Percentiles rank a stretch among this genome's conserved stretches.
These are phyloP conservation scores for Stenodera caucasica DNA, from an alignment of 2,888 invertebrate genomes.

Conservation along the genomic window DNA sequence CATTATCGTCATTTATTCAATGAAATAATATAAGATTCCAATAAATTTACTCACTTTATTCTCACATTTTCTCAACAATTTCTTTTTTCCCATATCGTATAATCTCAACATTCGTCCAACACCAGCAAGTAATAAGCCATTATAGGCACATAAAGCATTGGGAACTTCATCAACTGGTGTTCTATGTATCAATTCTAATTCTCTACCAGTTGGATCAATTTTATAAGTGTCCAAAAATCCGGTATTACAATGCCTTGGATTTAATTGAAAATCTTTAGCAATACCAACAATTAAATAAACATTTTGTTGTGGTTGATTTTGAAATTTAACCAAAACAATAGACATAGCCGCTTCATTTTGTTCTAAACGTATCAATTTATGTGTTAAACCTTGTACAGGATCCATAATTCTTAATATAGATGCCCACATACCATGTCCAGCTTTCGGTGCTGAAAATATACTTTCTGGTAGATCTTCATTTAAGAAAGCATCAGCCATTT, in stretches of 20 bases:
- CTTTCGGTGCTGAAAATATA: constrained; percentile 94
- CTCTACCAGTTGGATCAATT: constrained; percentile 75
- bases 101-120: constrained; percentile 89
- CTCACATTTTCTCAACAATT: constrained; percentile 95
- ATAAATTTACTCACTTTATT: constrained; percentile 67
- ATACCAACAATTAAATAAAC: constrained; percentile 82
- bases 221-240: constrained; percentile 89
- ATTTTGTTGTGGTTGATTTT: constrained; percentile 53
- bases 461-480: constrained; percentile 94
- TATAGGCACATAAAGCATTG: constrained; percentile 84
- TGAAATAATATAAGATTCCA: background rate
- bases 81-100: constrained; percentile 97
- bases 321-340: constrained; percentile 65
- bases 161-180: constrained; percentile 85
- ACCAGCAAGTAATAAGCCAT: constrained; percentile 88
- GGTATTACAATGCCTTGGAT: constrained; percentile 79
- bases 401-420: constrained; percentile 85
- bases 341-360: constrained; percentile 98
- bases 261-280: constrained; percentile 85
- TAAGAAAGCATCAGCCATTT: constrained; percentile 97
- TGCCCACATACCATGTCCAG: constrained; percentile 95
- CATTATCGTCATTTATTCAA: constrained; percentile 42
- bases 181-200: constrained; percentile 89
- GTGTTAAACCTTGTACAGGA: constrained; percentile 78
- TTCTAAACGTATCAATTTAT: constrained; percentile 77